These are phyloP conservation scores for Dinoponera quadriceps DNA, from an alignment of 1,140 invertebrate species.

Conservation along the genomic window DNA sequence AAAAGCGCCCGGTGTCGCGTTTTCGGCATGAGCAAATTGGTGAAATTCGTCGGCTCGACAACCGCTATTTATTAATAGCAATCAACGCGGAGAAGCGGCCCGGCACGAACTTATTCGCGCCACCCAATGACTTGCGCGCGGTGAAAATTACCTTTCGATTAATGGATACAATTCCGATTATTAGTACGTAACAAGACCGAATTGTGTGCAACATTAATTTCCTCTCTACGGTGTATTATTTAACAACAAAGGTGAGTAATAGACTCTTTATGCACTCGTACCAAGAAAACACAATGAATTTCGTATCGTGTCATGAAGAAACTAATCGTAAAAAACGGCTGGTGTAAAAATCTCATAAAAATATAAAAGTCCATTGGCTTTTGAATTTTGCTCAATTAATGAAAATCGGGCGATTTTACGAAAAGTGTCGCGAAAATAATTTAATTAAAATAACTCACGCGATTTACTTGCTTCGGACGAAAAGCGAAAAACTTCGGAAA, in stretches of 20 bases:
- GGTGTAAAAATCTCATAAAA: no score
- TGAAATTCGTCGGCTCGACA: conserved; percentile 25
- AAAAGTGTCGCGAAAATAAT: no score
- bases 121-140: background rate
- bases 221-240: background rate
- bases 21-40: conserved; percentile 38
- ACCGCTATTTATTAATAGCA: conserved; percentile 52
- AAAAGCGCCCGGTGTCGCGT: conserved; percentile 36
- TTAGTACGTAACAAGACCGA: no score
- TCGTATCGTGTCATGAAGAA: background rate
- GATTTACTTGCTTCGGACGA: background rate
- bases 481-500: background rate
- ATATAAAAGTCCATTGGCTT: no score
- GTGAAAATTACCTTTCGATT: conserved; percentile 7
- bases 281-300: background rate
- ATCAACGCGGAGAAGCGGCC: conserved; percentile 25
- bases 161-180: conserved; percentile 5
- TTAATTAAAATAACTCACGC: no score
- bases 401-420: background rate
- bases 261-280: background rate
- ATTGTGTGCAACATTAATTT: no score
- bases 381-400: background rate
- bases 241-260: background rate
- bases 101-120: background rate
- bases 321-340: no score